Evolutionary conservation across 2,113 vertebrate species (phyloP).

Genomic region (Syrrhaptes paradoxus): DNA sequence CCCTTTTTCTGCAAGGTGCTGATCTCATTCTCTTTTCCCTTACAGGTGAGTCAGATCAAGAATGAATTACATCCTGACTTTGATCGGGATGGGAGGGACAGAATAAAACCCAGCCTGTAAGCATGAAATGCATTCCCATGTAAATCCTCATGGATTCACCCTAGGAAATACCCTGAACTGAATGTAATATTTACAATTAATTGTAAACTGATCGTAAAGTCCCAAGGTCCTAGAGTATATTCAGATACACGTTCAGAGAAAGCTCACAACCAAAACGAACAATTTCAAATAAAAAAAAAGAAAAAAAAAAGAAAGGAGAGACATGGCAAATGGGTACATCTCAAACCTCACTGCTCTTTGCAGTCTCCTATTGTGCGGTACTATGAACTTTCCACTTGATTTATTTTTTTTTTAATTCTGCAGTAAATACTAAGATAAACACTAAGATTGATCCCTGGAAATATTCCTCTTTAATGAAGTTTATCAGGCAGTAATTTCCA

Average conservation of each 20-base stretch:
- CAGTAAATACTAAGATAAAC: neutral
- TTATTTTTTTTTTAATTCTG: neutral
- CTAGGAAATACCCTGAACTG: neutral
- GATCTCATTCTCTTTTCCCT: neutral
- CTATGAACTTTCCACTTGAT: neutral
- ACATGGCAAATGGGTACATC: neutral
- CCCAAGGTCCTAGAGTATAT: neutral
- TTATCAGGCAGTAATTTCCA: neutral
- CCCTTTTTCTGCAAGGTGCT: neutral
- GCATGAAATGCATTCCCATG: neutral
- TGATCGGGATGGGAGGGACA: neutral
- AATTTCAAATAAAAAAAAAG: neutral
- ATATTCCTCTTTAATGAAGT: neutral
- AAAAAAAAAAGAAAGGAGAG: neutral
- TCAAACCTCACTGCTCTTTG: neutral
- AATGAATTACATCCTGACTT: neutral
- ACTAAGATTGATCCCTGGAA: neutral
- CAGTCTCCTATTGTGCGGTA: neutral
- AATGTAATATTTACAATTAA: neutral
- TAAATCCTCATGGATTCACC: neutral
- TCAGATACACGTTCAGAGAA: accelerated
- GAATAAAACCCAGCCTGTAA: accelerated
- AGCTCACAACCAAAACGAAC: neutral
- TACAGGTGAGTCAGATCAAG: neutral
- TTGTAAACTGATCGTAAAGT: neutral